Percentiles rank a stretch among this genome's conserved stretches.
Evolutionary conservation across 1,140 invertebrate species (phyloP).

Genomic region (Solen grandis): DNA sequence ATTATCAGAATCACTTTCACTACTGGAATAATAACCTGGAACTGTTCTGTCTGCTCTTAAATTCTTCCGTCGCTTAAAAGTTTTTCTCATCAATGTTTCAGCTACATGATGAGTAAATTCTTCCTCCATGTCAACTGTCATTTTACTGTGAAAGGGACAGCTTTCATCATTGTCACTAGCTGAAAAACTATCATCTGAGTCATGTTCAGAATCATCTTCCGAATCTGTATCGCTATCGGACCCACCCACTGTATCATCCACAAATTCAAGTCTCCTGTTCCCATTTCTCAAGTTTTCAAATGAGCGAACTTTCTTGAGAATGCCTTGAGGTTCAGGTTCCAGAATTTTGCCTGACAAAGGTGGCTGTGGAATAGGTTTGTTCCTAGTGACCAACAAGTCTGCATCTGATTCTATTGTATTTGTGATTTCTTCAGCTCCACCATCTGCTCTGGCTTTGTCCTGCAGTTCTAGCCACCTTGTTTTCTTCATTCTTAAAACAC

Average conservation of each 20-base stretch:
- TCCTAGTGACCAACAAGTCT: too few relatives aligned
- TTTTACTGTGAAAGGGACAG: too few relatives aligned
- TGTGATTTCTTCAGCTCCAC: too few relatives aligned
- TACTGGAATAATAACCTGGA: too few relatives aligned
- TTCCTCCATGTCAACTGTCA: not conserved
- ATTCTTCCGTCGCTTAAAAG: slow-evolving; percentile 41
- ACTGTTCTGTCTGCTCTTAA: too few relatives aligned
- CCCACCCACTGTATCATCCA: slow-evolving; percentile 36
- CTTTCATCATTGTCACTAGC: too few relatives aligned
- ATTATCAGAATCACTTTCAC: too few relatives aligned
- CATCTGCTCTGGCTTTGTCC: too few relatives aligned
- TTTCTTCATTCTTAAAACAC: slow-evolving; percentile 22
- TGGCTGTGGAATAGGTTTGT: too few relatives aligned
- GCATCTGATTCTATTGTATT: too few relatives aligned
- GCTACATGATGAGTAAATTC: slow-evolving; percentile 25
- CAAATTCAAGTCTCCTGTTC: slow-evolving; percentile 42
- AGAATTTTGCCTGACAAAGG: too few relatives aligned
- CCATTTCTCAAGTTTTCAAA: slow-evolving; percentile 49
- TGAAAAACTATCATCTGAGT: not conserved
- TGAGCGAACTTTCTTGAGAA: slow-evolving; percentile 53
- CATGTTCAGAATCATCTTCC: not conserved
- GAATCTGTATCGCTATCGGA: slow-evolving; percentile 11
- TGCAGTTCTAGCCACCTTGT: not conserved
- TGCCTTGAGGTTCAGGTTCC: slow-evolving; percentile 33
- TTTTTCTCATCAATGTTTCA: slow-evolving; percentile 12